phyloP scores from a whole-genome alignment of 1,140 invertebrate genomes.

The Drosophila ananassae region DNA sequence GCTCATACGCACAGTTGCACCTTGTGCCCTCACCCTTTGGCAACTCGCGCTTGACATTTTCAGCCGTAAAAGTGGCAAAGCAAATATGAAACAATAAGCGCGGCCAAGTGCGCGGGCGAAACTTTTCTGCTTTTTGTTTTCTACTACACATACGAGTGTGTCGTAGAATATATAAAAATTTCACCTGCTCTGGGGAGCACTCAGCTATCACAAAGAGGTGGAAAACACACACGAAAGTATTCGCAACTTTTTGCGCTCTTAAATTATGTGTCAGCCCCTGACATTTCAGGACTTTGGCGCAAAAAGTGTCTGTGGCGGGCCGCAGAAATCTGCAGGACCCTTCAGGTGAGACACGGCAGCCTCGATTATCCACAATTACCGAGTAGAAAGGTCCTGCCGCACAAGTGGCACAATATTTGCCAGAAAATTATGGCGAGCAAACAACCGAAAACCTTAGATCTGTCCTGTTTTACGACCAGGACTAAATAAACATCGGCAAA shows the following conservation, averaged over 20 bases:
- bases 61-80: constrained; percentile 52
- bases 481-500: constrained; percentile 69
- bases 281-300: not conserved
- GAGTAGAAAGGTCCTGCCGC: not conserved
- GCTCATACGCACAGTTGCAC: constrained; percentile 75
- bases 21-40: constrained; percentile 41
- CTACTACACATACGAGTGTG: too few relatives aligned
- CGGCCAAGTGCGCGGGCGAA: constrained; percentile 22
- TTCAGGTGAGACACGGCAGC: constrained; percentile 8
- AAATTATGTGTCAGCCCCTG: constrained; percentile 32
- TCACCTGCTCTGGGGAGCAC: constrained; percentile 21
- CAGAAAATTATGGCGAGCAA: constrained; percentile 24
- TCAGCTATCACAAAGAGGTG: not conserved
- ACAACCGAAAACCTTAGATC: constrained; percentile 6
- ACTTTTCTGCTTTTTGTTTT: constrained; percentile 1
- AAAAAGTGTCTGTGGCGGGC: constrained; percentile 7
- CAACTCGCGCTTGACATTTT: constrained; percentile 57
- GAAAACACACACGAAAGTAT: constrained; percentile 30
- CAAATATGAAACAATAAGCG: constrained; percentile 47
- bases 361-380: constrained; percentile 25
- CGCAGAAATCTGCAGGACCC: constrained; percentile 8
- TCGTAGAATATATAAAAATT: constrained; percentile 2
- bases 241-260: constrained; percentile 16
- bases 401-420: constrained; percentile 26
- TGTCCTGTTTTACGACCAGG: constrained; percentile 33